Conservation (phyloP, 2,888 invertebrate species). For the Lasioglossum leucozonium region DNA sequence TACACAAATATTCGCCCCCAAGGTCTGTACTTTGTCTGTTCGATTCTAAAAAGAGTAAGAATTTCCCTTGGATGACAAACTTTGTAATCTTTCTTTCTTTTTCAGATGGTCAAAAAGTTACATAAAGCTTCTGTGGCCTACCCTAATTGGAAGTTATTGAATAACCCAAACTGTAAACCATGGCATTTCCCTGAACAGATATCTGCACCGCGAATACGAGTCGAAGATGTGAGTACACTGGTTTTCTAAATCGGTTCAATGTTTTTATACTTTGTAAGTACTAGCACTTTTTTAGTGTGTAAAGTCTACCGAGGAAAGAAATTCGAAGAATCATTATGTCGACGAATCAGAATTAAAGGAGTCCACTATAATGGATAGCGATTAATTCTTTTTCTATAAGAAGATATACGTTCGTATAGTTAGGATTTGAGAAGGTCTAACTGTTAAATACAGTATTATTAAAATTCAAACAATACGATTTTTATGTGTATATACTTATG, state of each 20-base stretch:
- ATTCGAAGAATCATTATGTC: conserved; percentile 81
- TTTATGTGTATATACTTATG: conserved; percentile 49
- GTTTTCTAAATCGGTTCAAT: conserved; percentile 17
- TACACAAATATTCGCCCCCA: conserved; percentile 94
- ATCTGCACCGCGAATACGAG: conserved; percentile 88
- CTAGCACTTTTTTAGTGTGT: conserved; percentile 77
- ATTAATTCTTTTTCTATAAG: conserved; percentile 67
- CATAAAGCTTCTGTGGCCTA: conserved; percentile 94
- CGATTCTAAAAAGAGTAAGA: neutral
- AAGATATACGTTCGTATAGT: conserved; percentile 44
- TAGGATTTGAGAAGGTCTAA: conserved; percentile 69
- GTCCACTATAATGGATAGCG: conserved; percentile 79
- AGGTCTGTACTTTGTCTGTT: conserved; percentile 83
- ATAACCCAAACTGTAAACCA: conserved; percentile 92
- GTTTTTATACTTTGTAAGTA: conserved; percentile 12
- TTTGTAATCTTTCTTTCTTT: conserved; percentile 32
- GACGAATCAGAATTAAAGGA: conserved; percentile 82
- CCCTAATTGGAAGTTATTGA: conserved; percentile 91
- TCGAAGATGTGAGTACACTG: conserved; percentile 88
- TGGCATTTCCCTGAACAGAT: conserved; percentile 96
- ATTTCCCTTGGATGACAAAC: neutral
- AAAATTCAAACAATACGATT: conserved; percentile 72
- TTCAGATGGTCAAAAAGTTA: conserved; percentile 90
- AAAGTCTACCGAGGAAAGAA: conserved; percentile 82
- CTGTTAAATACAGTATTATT: conserved; percentile 70